Conservation (phyloP, 2,797 vertebrate genomes). For the Myotis findleyi region DNA sequence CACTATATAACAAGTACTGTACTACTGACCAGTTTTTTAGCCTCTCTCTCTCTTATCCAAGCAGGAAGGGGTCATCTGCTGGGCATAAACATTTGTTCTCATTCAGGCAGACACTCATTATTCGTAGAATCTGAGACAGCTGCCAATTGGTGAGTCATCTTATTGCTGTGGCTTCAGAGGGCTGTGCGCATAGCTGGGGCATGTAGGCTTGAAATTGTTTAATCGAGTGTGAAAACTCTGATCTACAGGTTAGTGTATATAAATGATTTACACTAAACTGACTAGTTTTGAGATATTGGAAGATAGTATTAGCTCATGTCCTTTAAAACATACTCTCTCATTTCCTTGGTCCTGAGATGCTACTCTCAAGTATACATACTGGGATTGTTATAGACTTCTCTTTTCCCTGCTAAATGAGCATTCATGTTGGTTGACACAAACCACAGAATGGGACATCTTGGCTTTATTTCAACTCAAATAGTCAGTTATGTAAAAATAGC, state of each 20-base stretch:
- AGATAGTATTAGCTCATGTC: conserved; percentile 4
- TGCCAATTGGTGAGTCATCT: conserved; percentile 67
- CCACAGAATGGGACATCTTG: not conserved
- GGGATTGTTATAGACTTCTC: not conserved
- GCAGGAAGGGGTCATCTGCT: conserved; percentile 59
- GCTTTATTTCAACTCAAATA: conserved; percentile 23
- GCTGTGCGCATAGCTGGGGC: not conserved
- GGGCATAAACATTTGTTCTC: conserved; percentile 51
- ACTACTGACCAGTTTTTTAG: conserved; percentile 60
- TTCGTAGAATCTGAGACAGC: conserved; percentile 61
- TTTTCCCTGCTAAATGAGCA: conserved; percentile 20
- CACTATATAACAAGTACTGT: conserved; percentile 58
- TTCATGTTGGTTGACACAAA: not conserved
- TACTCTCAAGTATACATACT: not conserved
- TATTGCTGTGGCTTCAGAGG: conserved; percentile 36
- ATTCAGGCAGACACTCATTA: conserved; percentile 50
- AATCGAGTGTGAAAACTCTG: conserved; percentile 17
- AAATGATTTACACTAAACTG: conserved; percentile 41
- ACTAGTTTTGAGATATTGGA: conserved; percentile 40
- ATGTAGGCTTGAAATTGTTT: conserved; percentile 51
- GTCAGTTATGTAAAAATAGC: conserved; percentile 48
- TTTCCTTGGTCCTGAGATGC: conserved; percentile 17
- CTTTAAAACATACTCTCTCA: conserved; percentile 12
- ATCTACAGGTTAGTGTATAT: not conserved
- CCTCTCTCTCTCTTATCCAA: conserved; percentile 63